A percentile compares a stretch with the other conserved stretches of the same genome.
Evolutionary conservation across 1,140 invertebrate genomes (phyloP).

Genomic region (Camponotus vicinus): DNA sequence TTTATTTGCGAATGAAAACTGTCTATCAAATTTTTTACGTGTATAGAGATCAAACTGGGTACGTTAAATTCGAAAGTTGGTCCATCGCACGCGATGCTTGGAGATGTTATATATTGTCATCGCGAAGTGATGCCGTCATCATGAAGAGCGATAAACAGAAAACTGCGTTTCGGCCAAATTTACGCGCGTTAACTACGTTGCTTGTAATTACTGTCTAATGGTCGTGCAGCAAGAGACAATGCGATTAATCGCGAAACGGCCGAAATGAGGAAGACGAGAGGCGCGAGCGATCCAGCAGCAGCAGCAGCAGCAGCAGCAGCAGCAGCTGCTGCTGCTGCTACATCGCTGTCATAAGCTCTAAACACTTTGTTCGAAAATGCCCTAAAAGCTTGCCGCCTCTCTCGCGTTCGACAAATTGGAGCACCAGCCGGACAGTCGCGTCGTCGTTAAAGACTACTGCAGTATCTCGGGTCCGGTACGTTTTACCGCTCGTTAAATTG

Average conservation of each 20-base stretch:
- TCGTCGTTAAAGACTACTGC: constrained; percentile 55
- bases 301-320: constrained; percentile 4
- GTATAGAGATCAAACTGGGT: background rate
- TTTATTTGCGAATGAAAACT: background rate
- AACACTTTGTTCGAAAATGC: constrained; percentile 63
- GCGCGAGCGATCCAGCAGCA: constrained; percentile 32
- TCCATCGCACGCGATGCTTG: too few species aligned
- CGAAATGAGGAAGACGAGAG: constrained; percentile 49
- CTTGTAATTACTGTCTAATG: constrained; percentile 64
- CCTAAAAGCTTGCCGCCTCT: constrained; percentile 59
- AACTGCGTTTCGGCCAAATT: constrained; percentile 50
- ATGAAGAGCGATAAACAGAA: constrained; percentile 45
- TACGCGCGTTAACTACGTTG: constrained; percentile 58
- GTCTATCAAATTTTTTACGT: background rate
- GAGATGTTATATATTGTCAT: background rate
- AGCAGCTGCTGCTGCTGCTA: constrained; percentile 14
- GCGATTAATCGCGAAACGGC: constrained; percentile 58
- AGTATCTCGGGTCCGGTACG: constrained; percentile 34
- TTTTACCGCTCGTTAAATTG: constrained; percentile 58
- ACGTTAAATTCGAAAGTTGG: background rate
- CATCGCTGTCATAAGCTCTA: constrained; percentile 61
- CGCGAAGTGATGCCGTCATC: background rate
- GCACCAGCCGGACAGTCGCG: constrained; percentile 52
- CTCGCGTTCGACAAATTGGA: constrained; percentile 62
- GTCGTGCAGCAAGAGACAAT: constrained; percentile 59